Percentiles rank a stretch among this genome's conserved stretches.
Conservation (phyloP, 1,140 invertebrate genomes). For the Scaptomyza graminum region DNA sequence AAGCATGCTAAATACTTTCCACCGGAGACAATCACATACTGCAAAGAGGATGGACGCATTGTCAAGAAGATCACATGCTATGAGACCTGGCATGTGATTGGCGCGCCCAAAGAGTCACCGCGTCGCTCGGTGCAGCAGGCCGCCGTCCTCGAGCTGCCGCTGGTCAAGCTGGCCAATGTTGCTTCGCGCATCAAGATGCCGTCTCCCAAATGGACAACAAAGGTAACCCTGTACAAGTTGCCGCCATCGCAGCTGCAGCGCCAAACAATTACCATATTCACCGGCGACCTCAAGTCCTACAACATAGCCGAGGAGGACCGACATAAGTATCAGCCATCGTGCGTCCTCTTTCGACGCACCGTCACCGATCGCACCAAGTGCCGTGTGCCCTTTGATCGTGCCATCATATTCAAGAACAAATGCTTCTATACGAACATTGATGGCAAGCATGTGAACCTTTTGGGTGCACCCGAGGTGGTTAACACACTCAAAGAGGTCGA, state of each 20-base stretch:
- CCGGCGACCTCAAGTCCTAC: constrained; percentile 72
- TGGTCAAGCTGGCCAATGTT: constrained; percentile 75
- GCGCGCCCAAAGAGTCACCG: constrained; percentile 43
- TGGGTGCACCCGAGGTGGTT: constrained; percentile 72
- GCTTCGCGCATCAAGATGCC: constrained; percentile 65
- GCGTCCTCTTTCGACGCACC: constrained; percentile 73
- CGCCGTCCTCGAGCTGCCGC: constrained; percentile 69
- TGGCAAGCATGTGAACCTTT: constrained; percentile 79
- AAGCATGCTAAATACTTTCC: constrained; percentile 60
- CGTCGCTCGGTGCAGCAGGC: constrained; percentile 53
- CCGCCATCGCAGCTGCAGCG: constrained; percentile 57
- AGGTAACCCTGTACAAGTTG: constrained; percentile 77
- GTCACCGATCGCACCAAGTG: constrained; percentile 56
- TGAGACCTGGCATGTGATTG: constrained; percentile 83
- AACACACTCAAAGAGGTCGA: constrained; percentile 68
- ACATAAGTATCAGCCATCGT: constrained; percentile 80
- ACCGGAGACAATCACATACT: constrained; percentile 73
- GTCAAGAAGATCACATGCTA: constrained; percentile 83
- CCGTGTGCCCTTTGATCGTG: constrained; percentile 78
- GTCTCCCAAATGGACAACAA: constrained; percentile 68
- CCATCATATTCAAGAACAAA: constrained; percentile 83
- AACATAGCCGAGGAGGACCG: constrained; percentile 76
- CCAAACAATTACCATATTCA: constrained; percentile 66
- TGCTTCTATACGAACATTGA: constrained; percentile 81
- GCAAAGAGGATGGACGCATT: constrained; percentile 77